These are phyloP conservation scores for Gopherus evgoodei DNA, from an alignment of 2,113 vertebrate species.

Conservation along the genomic window DNA sequence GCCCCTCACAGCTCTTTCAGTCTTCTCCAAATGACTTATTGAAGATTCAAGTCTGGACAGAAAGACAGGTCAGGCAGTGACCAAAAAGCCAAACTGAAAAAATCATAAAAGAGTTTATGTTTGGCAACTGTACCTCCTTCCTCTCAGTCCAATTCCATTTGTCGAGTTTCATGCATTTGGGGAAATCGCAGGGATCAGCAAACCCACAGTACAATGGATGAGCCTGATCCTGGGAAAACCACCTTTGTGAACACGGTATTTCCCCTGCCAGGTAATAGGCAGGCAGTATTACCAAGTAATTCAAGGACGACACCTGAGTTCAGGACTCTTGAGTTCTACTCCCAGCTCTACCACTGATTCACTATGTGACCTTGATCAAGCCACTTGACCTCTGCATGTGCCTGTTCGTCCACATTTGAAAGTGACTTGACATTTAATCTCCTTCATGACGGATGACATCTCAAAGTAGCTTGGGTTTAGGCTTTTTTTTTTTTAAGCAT, in stretches of 20 bases:
- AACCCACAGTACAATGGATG: no score
- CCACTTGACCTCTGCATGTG: fast-evolving
- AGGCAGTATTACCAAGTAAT: fast-evolving
- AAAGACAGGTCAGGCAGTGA: no score
- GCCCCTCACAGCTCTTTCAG: not conserved
- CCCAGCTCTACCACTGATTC: not conserved
- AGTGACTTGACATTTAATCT: fast-evolving
- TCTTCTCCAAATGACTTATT: not conserved
- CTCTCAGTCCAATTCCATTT: not conserved
- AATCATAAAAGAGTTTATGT: not conserved
- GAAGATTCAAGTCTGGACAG: not conserved
- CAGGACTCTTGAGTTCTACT: not conserved
- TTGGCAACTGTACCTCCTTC: not conserved
- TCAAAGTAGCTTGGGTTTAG: not conserved
- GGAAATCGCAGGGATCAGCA: no score
- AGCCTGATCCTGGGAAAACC: no score
- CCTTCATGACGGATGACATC: not conserved
- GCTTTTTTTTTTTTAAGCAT: not conserved
- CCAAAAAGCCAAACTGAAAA: not conserved
- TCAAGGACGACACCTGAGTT: fast-evolving
- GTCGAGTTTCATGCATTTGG: no score
- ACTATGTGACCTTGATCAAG: fast-evolving
- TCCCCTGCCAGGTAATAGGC: not conserved
- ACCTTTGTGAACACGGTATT: no score
- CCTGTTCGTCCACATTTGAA: fast-evolving